Conservation (phyloP, 2,888 invertebrate species). For the Mesoligia furuncula region DNA sequence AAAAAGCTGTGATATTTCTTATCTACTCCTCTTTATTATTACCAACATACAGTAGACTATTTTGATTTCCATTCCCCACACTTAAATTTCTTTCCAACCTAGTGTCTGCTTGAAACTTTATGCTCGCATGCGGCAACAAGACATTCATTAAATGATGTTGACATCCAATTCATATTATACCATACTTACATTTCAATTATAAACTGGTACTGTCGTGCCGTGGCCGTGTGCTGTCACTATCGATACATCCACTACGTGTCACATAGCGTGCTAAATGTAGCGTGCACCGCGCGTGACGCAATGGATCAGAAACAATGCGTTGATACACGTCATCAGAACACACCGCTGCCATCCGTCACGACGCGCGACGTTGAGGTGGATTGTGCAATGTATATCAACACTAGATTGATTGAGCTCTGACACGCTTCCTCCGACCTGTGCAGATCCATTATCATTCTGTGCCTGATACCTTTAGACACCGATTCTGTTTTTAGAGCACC, state of each 20-base stretch:
- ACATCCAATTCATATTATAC: not conserved
- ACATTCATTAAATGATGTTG: not conserved
- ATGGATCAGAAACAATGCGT: not conserved
- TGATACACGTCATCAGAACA: constrained; percentile 6
- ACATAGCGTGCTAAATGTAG: not conserved
- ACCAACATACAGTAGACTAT: not conserved
- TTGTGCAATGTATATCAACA: not conserved
- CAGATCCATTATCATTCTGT: not conserved
- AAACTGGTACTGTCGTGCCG: not conserved
- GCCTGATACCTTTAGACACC: not conserved
- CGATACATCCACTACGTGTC: constrained; percentile 6
- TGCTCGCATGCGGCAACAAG: not conserved
- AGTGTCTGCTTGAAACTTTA: not conserved
- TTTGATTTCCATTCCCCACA: not conserved
- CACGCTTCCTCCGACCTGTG: not conserved
- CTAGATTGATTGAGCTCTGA: not conserved
- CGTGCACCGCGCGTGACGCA: not conserved
- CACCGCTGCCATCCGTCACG: not conserved
- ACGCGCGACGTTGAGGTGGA: not conserved
- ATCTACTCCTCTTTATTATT: not conserved
- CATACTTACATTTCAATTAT: not conserved
- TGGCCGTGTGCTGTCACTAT: not conserved
- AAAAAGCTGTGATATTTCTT: too few relatives aligned
- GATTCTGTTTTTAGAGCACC: not conserved
- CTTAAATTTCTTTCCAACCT: not conserved